Evolutionary conservation across 1,140 invertebrate species (phyloP), one percentile per base, ranked within the genome.

Genomic region (Atta texana): DNA sequence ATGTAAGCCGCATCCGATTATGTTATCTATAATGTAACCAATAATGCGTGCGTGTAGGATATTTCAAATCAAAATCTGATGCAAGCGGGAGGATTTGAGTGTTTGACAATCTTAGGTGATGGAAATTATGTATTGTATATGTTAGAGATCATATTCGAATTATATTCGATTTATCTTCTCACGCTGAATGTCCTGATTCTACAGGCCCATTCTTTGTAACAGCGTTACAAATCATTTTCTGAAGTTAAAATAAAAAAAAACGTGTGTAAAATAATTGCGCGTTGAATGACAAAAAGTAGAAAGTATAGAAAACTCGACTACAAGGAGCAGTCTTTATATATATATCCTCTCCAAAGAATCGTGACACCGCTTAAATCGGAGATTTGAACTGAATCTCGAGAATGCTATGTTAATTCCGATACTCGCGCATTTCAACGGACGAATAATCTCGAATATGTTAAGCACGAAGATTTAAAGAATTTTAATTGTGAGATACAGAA

Each of bases 161-260:
- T 80, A 69, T 39, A 80, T 51, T 80, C 80, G 14, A 84, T 61
- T 61, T 84, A 84, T n/a, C 55, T 51, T 12, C 24, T 74, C 28
- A 49, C 12, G 61, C 44, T 44, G 44, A 34, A 75, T 51, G 39
- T 61, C 18, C 49, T 34, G 14, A 84, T 49, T 39, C 31, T n/a
- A 6, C 39, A 53, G 34, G n/a, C 12, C 34, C 18, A 18, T 74
- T 74, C 69, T 53, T 51, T 53, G 69, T 72, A 74, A 18, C 39
- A 6, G 21, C 66, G 64, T 68, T 31, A 28, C 64, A 24, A 18
- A 14, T 24, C 39, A 49, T 44, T 69, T 69, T 69, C 66, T 28
- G 21, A 51, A 69, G 3, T 51, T 69, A 24, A 28, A 51, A 69
- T 49, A 51, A 69, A 69, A 51, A 51, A 51, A 69, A 51, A 51